Conservation (phyloP, 2,888 invertebrate species). For the Nephrotoma guestfalica region DNA sequence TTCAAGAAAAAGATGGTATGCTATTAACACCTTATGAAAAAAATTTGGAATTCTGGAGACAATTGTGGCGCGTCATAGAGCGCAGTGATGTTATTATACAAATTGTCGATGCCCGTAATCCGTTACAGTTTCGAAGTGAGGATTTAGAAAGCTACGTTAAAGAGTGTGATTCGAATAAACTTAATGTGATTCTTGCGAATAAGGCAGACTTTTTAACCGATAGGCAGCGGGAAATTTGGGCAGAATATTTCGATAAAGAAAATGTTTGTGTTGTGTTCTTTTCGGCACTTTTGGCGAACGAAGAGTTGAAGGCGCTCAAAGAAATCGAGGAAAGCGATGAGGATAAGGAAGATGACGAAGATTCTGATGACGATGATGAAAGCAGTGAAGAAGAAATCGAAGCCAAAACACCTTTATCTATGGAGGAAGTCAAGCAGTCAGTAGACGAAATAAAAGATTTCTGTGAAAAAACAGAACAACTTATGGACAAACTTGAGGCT, state of each 20-base stretch:
- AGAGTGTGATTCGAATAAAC: constrained; percentile 55
- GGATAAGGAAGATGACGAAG: constrained; percentile 11
- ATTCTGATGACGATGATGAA: background rate
- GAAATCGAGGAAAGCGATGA: constrained; percentile 20
- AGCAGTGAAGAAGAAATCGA: background rate
- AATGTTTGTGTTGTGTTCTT: constrained; percentile 73
- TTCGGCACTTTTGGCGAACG: constrained; percentile 57
- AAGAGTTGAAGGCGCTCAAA: constrained; percentile 30
- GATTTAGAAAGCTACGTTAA: constrained; percentile 80
- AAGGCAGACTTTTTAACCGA: constrained; percentile 86
- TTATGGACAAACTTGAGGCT: constrained; percentile 39
- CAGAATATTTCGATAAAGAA: constrained; percentile 61
- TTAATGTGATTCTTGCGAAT: constrained; percentile 78
- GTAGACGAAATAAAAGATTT: constrained; percentile 37
- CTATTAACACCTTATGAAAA: constrained; percentile 93
- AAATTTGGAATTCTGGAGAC: constrained; percentile 96
- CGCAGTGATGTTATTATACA: constrained; percentile 85
- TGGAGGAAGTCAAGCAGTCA: constrained; percentile 36
- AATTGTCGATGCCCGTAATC: constrained; percentile 94
- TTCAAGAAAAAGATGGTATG: constrained; percentile 66
- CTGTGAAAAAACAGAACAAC: constrained; percentile 39
- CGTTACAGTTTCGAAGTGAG: constrained; percentile 79
- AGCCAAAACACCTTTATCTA: constrained; percentile 12
- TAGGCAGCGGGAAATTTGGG: constrained; percentile 70
- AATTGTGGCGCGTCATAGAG: constrained; percentile 97